Conservation (phyloP, 2,888 invertebrate species). For the Latrodectus elegans region DNA sequence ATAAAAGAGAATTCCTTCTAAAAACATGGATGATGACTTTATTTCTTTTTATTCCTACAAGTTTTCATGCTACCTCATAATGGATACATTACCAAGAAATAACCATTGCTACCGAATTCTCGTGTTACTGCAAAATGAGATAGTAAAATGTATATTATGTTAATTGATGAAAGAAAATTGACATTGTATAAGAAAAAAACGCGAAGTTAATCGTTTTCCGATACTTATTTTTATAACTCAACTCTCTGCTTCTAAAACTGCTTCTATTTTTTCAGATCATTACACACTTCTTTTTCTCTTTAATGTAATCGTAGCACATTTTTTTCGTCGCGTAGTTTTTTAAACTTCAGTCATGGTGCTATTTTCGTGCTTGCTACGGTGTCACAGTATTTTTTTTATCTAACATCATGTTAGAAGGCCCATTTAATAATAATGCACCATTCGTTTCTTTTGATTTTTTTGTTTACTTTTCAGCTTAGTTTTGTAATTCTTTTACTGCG, state of each 20-base stretch:
- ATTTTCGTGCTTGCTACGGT: background rate
- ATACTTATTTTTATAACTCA: conserved; percentile 17
- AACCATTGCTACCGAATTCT: background rate
- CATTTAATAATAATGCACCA: too few species aligned
- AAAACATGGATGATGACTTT: conserved; percentile 13
- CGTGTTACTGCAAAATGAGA: background rate
- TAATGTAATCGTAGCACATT: background rate
- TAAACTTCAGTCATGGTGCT: background rate
- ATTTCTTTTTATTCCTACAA: background rate
- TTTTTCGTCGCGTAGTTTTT: background rate
- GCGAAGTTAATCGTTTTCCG: conserved; percentile 54
- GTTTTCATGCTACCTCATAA: background rate
- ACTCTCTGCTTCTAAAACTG: conserved; percentile 2
- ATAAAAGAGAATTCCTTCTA: conserved; percentile 16
- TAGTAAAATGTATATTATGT: conserved; percentile 25
- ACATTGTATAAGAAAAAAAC: background rate
- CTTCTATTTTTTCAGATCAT: background rate
- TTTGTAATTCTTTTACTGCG: too few species aligned
- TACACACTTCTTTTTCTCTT: too few species aligned
- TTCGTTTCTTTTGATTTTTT: too few species aligned
- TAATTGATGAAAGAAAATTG: conserved; percentile 47
- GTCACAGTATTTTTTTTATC: background rate
- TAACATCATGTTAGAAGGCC: too few species aligned
- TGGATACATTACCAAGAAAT: background rate
- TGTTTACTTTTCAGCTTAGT: too few species aligned